Conservation (phyloP, 2,113 vertebrate species). For the Hepsetus odoe region DNA sequence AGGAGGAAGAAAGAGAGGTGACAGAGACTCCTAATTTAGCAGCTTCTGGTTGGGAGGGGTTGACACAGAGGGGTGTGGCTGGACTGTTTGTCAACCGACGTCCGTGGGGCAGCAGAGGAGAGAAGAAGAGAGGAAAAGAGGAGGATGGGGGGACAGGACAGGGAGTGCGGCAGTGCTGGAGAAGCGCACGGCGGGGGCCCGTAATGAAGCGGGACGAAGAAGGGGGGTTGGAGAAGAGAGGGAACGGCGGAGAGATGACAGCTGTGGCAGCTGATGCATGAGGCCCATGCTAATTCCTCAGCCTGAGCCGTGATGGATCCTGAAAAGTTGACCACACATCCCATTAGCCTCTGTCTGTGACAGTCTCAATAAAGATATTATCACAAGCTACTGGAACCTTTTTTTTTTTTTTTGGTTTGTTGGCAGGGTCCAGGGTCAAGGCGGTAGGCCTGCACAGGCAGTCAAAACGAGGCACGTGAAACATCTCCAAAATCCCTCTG, state of each 20-base stretch:
- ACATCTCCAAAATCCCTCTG: slow-evolving; percentile 69
- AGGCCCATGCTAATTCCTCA: slow-evolving; percentile 92
- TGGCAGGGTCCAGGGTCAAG: slow-evolving; percentile 18
- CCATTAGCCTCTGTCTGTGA: slow-evolving; percentile 98
- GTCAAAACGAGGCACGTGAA: slow-evolving; percentile 6
- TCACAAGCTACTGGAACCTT: slow-evolving; percentile 76
- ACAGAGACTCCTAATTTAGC: slow-evolving; percentile 50
- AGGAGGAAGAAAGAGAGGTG: slow-evolving; percentile 34
- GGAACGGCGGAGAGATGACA: slow-evolving; percentile 78
- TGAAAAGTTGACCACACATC: slow-evolving; percentile 98
- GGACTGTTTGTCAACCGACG: slow-evolving; percentile 47
- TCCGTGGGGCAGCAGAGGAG: slow-evolving; percentile 49
- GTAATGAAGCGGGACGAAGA: slow-evolving; percentile 86
- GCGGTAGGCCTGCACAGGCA: slow-evolving; percentile 9
- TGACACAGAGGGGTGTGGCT: slow-evolving; percentile 51
- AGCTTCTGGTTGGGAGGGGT: slow-evolving; percentile 31
- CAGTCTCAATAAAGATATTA: slow-evolving; percentile 88
- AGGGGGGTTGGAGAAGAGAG: slow-evolving; percentile 62
- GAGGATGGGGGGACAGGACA: slow-evolving; percentile 63
- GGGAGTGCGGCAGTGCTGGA: slow-evolving; percentile 69
- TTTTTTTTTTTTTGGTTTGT: no score
- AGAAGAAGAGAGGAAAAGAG: slow-evolving; percentile 64
- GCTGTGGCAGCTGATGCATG: slow-evolving; percentile 96
- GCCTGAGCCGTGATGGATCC: slow-evolving; percentile 94
- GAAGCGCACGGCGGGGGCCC: slow-evolving; percentile 81